Percentiles rank a stretch among this genome's conserved stretches.
These are phyloP conservation scores for Cyclophora albipunctata DNA, from an alignment of 2,888 invertebrate genomes.

Conservation along the genomic window DNA sequence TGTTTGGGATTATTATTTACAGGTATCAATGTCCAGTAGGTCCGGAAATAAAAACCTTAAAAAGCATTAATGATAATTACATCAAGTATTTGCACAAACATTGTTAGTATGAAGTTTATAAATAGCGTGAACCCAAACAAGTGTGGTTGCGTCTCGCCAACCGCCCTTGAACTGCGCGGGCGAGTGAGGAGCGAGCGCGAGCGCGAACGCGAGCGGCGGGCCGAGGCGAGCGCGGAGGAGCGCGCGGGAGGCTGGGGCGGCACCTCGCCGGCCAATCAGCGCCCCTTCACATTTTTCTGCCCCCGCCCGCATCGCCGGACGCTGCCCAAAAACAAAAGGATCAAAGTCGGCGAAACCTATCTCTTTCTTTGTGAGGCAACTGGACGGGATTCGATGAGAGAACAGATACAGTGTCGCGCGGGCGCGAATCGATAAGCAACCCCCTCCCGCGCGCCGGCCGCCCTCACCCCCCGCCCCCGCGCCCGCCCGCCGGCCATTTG, in stretches of 20 bases:
- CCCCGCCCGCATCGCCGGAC: slow-evolving; percentile 74
- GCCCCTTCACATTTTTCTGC: slow-evolving; percentile 72
- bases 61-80: too few relatives aligned
- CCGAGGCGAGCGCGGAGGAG: slow-evolving; percentile 34
- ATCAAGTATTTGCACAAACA: too few relatives aligned
- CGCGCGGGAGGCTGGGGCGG: slow-evolving; percentile 58
- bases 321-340: slow-evolving; percentile 76
- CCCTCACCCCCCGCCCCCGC: slow-evolving; percentile 26
- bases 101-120: not conserved
- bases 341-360: slow-evolving; percentile 76
- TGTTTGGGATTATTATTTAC: too few relatives aligned
- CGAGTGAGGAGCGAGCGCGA: slow-evolving; percentile 22
- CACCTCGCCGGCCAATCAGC: slow-evolving; percentile 66
- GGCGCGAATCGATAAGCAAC: slow-evolving; percentile 68
- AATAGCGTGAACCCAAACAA: not conserved
- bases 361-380: slow-evolving; percentile 74
- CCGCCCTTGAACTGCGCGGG: slow-evolving; percentile 21
- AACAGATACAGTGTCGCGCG: slow-evolving; percentile 74
- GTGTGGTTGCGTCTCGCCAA: not conserved
- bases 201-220: slow-evolving; percentile 65
- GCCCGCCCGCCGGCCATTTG: slow-evolving; percentile 69
- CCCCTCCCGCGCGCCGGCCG: slow-evolving; percentile 32
- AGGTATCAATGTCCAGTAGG: too few relatives aligned
- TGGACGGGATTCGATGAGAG: slow-evolving; percentile 73
- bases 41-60: too few relatives aligned